Percentiles rank a stretch among this genome's conserved stretches.
Conservation (phyloP, 2,797 vertebrate genomes). For the Rhadinocentrus ornatus region DNA sequence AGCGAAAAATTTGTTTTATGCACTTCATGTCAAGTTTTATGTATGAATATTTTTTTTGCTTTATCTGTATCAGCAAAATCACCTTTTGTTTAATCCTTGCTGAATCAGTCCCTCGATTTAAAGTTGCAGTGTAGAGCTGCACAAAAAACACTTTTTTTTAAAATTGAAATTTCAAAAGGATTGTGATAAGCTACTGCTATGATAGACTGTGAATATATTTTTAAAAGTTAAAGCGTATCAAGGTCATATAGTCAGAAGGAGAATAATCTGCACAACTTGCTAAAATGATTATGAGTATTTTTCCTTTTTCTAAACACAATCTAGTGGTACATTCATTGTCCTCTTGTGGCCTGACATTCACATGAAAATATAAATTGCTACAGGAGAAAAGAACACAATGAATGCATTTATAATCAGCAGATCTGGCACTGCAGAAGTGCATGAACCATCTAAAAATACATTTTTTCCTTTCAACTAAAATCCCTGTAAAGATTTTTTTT, state of each 20-base stretch:
- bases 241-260: constrained; percentile 2
- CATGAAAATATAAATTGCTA: neutral
- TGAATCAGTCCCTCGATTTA: neutral
- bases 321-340: constrained; percentile 12
- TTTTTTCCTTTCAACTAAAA: neutral
- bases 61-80: neutral
- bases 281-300: neutral
- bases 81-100: neutral
- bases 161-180: constrained; percentile 6
- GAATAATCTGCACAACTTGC: constrained; percentile 5
- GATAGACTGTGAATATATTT: constrained; percentile 1
- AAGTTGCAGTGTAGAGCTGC: neutral
- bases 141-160: neutral
- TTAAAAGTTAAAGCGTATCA: constrained; percentile 1
- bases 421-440: neutral
- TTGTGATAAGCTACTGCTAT: neutral
- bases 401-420: neutral
- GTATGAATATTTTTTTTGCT: neutral
- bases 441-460: neutral
- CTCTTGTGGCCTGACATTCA: constrained; percentile 10
- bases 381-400: constrained; percentile 6
- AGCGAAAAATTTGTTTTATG: too few relatives aligned
- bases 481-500: neutral
- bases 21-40: neutral
- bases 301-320: constrained; percentile 5